Conservation (phyloP, 2,888 invertebrate genomes). For the Coelopa pilipes region DNA sequence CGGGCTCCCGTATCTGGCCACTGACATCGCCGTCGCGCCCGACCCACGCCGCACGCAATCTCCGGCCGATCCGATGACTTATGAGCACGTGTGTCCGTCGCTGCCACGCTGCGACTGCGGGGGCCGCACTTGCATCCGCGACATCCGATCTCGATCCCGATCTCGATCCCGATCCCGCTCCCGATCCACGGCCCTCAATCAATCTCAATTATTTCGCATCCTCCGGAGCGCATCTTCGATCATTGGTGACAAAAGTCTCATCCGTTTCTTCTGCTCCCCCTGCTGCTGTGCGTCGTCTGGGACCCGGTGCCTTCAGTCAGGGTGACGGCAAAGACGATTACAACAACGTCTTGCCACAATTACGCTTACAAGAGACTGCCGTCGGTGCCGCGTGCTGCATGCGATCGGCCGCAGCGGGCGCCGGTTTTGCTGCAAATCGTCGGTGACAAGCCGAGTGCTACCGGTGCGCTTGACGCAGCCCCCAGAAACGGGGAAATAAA, state of each 20-base stretch:
- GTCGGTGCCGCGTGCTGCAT: conserved; percentile 18
- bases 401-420: conserved; percentile 21
- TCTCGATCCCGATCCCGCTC: too few relatives aligned
- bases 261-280: not conserved
- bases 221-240: conserved; percentile 39
- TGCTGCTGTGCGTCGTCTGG: not conserved
- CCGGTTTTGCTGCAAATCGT: conserved; percentile 19
- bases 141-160: conserved; percentile 12
- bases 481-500: not conserved
- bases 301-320: not conserved
- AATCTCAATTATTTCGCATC: conserved; percentile 42
- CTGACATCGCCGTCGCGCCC: conserved; percentile 8
- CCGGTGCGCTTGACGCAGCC: not conserved
- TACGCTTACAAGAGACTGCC: conserved; percentile 18
- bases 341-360: conserved; percentile 21
- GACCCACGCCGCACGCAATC: conserved; percentile 14
- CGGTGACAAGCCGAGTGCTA: conserved; percentile 19
- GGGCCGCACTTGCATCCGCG: conserved; percentile 7
- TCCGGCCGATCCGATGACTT: not conserved
- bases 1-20: not conserved
- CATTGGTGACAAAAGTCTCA: conserved; percentile 42
- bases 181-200: conserved; percentile 33
- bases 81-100: not conserved
- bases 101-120: conserved; percentile 22
- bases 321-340: not conserved